These are phyloP conservation scores for Nebria ingens DNA, from an alignment of 1,140 invertebrate species.

Conservation along the genomic window DNA sequence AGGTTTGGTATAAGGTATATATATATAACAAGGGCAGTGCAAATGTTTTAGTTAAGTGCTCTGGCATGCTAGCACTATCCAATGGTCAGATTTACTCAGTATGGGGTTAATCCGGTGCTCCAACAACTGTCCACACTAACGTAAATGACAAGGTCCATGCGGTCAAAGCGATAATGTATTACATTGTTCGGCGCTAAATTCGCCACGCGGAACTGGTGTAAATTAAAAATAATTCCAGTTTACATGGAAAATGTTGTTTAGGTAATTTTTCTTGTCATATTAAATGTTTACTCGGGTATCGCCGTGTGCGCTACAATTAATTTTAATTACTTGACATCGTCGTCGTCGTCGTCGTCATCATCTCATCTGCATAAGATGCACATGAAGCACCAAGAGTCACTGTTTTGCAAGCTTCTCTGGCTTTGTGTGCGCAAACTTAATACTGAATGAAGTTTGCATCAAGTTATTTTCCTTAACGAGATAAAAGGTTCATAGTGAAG, in stretches of 20 bases:
- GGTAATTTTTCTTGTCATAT: no score
- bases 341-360: no score
- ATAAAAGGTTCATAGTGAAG: constrained; percentile 6
- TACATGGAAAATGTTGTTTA: no score
- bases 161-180: constrained; percentile 5
- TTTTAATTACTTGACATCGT: constrained; percentile 4
- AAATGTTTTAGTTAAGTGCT: no score
- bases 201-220: no score
- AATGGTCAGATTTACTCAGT: not conserved
- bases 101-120: not conserved
- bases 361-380: not conserved
- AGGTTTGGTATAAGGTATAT: no score
- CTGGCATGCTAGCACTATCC: not conserved
- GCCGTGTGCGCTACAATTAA: no score
- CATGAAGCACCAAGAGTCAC: not conserved
- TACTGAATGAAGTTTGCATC: constrained; percentile 1
- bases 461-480: constrained; percentile 8
- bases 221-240: no score
- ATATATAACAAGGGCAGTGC: no score
- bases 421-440: not conserved
- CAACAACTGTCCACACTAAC: not conserved
- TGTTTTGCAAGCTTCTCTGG: not conserved
- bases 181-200: not conserved
- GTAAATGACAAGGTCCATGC: not conserved
- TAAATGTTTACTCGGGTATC: no score